phyloP scores from a whole-genome alignment of 2,113 vertebrate genomes.

The Abramis brama region DNA sequence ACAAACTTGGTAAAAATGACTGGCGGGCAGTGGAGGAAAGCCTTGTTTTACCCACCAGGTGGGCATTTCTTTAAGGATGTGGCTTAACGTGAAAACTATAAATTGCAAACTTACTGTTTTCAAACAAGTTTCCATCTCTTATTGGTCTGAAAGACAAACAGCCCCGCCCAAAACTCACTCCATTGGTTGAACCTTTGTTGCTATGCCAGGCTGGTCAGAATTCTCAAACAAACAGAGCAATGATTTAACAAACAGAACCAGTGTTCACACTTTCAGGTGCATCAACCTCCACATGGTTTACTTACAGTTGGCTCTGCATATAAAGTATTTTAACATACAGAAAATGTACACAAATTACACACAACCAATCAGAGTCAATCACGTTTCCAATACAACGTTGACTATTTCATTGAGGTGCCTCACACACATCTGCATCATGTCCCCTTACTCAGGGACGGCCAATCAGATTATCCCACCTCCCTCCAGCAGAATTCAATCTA shows the following conservation, averaged over 20 bases:
- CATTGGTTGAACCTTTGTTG: not conserved
- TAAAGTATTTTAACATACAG: not conserved
- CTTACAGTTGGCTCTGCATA: not conserved
- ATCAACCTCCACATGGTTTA: not conserved
- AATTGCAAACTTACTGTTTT: not conserved
- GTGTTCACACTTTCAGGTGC: not conserved
- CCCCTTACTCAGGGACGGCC: not conserved
- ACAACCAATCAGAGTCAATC: not conserved
- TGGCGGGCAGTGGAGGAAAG: no score
- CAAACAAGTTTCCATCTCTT: not conserved
- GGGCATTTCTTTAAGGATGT: no score
- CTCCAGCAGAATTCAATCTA: conserved; percentile 52
- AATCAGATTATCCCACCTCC: conserved; percentile 44
- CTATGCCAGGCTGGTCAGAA: not conserved
- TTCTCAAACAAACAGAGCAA: not conserved
- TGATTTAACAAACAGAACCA: not conserved
- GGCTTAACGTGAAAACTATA: no score
- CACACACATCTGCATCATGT: not conserved
- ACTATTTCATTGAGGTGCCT: not conserved
- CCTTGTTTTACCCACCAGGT: no score
- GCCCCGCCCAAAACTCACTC: not conserved
- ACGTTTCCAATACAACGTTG: not conserved
- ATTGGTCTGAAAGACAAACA: not conserved
- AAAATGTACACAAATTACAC: not conserved
- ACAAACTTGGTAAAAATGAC: no score